Evolutionary conservation across 1,140 invertebrate genomes (phyloP).

Genomic region (Panonychus citri): DNA sequence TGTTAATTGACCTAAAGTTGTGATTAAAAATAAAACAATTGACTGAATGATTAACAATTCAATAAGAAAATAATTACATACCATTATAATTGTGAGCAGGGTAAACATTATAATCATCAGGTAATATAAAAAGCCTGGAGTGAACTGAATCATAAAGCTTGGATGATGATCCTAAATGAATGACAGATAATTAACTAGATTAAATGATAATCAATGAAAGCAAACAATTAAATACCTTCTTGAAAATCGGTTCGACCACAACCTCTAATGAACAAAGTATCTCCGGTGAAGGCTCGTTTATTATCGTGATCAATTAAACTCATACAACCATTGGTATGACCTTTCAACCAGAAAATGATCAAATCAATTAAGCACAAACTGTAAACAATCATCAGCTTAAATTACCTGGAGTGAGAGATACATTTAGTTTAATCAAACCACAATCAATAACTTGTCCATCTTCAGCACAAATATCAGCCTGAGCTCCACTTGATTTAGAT

Average conservation of each 20-base stretch:
- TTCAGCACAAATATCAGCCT: constrained; percentile 54
- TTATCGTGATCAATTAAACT: constrained; percentile 41
- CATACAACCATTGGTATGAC: constrained; percentile 35
- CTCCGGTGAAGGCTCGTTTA: constrained; percentile 77
- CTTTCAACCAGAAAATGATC: too few relatives aligned
- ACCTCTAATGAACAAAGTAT: constrained; percentile 65
- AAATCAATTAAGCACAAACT: too few relatives aligned
- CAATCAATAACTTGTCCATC: constrained; percentile 44
- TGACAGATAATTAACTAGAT: too few relatives aligned
- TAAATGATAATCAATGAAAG: too few relatives aligned
- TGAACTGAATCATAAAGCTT: constrained; percentile 73
- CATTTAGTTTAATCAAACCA: constrained; percentile 40
- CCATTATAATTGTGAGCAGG: constrained; percentile 87
- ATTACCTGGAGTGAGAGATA: constrained; percentile 56
- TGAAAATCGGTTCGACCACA: constrained; percentile 41
- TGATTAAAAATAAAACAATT: too few relatives aligned
- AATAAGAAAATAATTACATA: too few relatives aligned
- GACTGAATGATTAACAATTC: too few relatives aligned
- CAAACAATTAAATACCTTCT: constrained; percentile 21
- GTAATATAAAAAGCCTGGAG: constrained; percentile 61
- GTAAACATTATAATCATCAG: constrained; percentile 57
- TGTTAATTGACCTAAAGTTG: constrained; percentile 25
- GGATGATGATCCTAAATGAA: constrained; percentile 34
- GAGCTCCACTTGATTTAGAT: constrained; percentile 50
- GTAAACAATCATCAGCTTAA: too few relatives aligned